Base-by-base conservation (phyloP, 2,888 invertebrate species). In the Ophion slaviceki region DNA sequence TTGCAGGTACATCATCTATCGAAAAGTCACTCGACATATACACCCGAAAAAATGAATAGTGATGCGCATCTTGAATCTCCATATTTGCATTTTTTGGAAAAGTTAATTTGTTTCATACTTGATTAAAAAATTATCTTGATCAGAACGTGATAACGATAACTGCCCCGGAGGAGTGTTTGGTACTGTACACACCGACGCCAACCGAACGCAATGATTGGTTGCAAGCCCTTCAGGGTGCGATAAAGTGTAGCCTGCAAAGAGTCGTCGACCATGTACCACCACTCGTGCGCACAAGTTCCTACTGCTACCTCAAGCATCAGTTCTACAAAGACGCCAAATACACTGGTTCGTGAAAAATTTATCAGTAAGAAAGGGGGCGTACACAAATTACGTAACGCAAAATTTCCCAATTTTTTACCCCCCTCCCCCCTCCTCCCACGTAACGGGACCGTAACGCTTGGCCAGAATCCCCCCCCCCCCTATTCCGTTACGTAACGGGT, bases 171-270 rank as follows among this genome's bases (percentile, higher is more conserved):
- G 98, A 97, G 88, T 95, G 95, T 2, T 94, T 98, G 84, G 95
- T 96, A 64, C 95, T 98, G 28, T 94, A 95, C 20, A 96, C 97
- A 14, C 94, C 94, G 47, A 95, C 96, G 64, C 95, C 97, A 76
- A 96, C 96, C 80, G 96, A 96, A 87, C 97, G 97, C 93, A 96
- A 96, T 3, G 96, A 97, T 89, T 98, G 98, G 98, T 94, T 97
- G 67, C 96, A 97, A 92, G 95, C 96, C 59, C 93, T 98, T 40
- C 97, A 97, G 91, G 95, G 95, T 68, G 96, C 97, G 3, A 97
- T 98, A 86, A 96, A 96, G 92, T 94, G 94, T 20, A 96, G 95
- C 57, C 93, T 98, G 68, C 96, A 96, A 84, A 96, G 96, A 91
- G 95, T 95, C 2, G 94, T 95, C 32, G 94, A 95, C 6, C 95